Evolutionary conservation across 2,113 vertebrate species (phyloP).

Genomic region (Fulmarus glacialis): DNA sequence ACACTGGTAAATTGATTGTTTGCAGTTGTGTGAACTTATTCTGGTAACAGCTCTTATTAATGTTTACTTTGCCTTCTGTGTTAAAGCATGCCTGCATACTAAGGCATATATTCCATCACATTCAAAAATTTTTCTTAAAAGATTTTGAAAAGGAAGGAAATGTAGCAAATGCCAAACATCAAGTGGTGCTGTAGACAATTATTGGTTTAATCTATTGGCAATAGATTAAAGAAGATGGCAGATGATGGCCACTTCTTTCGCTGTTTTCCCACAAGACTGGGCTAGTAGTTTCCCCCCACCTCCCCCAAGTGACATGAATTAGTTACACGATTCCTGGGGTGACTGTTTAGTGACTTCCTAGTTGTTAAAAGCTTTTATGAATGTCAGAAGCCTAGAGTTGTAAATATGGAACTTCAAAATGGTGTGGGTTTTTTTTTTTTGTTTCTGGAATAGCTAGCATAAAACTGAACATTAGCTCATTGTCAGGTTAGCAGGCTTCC

Average conservation of each 20-base stretch:
- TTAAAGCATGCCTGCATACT: neutral
- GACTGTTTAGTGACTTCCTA: neutral
- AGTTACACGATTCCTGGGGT: neutral
- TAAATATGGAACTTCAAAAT: neutral
- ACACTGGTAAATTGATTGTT: neutral
- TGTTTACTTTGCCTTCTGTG: neutral
- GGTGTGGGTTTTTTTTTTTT: neutral
- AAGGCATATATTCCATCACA: neutral
- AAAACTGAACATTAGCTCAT: neutral
- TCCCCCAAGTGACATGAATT: neutral
- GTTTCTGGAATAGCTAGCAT: neutral
- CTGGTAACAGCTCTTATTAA: neutral
- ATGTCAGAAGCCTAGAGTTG: neutral
- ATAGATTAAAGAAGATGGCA: constrained; percentile 45
- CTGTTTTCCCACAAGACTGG: constrained; percentile 1
- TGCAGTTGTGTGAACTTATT: neutral
- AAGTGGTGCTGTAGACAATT: constrained; percentile 2
- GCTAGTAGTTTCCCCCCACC: neutral
- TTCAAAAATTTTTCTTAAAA: neutral
- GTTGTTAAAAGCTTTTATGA: neutral
- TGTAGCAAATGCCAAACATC: constrained; percentile 6
- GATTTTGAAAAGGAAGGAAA: constrained; percentile 32
- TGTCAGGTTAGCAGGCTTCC: constrained; percentile 13
- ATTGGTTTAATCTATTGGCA: constrained; percentile 27
- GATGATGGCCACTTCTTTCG: neutral